Evolutionary conservation across 2,797 vertebrate genomes (phyloP).

Genomic region (Oreochromis grahami): DNA sequence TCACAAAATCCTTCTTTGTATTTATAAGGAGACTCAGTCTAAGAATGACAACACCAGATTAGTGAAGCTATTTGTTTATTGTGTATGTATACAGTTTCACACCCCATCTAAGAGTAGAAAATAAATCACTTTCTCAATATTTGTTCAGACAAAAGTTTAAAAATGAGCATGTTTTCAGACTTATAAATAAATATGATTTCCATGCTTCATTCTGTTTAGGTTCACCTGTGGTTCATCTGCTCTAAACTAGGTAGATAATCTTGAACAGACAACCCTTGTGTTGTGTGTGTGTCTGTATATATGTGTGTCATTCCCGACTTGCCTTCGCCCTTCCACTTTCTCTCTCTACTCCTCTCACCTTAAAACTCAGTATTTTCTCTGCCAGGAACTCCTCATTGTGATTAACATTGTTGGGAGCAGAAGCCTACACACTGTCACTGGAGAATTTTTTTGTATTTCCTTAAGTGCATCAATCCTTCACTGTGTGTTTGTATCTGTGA

Average conservation of each 20-base stretch:
- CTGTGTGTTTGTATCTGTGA: neutral
- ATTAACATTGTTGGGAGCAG: slow-evolving; percentile 28
- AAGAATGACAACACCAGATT: neutral
- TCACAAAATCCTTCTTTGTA: neutral
- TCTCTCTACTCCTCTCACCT: neutral
- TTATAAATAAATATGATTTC: slow-evolving; percentile 18
- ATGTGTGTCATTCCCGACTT: neutral
- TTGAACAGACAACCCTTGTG: slow-evolving; percentile 24
- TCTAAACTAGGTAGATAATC: slow-evolving; percentile 16
- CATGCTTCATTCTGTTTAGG: slow-evolving; percentile 28
- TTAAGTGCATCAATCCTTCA: neutral
- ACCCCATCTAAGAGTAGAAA: neutral
- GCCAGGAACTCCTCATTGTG: slow-evolving; percentile 14
- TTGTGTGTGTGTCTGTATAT: neutral
- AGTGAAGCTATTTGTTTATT: neutral
- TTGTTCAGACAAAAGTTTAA: neutral
- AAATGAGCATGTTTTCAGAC: neutral
- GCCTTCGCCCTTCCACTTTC: neutral
- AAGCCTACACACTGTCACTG: slow-evolving; percentile 2
- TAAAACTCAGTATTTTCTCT: slow-evolving; percentile 1
- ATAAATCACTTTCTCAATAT: neutral
- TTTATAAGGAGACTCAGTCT: neutral
- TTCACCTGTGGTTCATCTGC: slow-evolving; percentile 42
- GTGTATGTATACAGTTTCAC: neutral
- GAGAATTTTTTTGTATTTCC: neutral